Evolutionary conservation across 23 tunicate species (phyloP).

Genomic region (Ascidia mentula): DNA sequence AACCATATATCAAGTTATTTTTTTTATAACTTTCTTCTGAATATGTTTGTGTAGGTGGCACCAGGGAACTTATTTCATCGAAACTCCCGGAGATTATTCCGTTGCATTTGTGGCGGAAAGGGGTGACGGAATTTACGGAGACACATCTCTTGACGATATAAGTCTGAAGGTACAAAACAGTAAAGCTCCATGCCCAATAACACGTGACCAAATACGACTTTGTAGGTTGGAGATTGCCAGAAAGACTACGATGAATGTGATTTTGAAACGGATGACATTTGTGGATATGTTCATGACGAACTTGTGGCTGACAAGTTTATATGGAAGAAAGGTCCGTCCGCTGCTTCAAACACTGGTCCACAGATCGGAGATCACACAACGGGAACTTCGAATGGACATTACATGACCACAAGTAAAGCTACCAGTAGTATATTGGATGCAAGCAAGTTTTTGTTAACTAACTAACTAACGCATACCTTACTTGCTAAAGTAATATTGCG

Average conservation of each 20-base stretch:
- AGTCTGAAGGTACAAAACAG: conserved; percentile 21
- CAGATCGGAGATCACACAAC: conserved; percentile 82
- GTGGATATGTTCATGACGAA: conserved; percentile 72
- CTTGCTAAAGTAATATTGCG: no score
- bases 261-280: conserved; percentile 65
- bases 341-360: conserved; percentile 52
- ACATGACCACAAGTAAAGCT: conserved; percentile 61
- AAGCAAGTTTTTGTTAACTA: no score
- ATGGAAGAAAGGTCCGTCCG: conserved; percentile 45
- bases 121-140: conserved; percentile 74
- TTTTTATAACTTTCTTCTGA: background rate
- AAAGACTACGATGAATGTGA: conserved; percentile 32
- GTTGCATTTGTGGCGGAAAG: conserved; percentile 65
- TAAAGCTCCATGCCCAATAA: no score
- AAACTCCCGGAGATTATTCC: conserved; percentile 44
- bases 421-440: background rate
- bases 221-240: conserved; percentile 59
- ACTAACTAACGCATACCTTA: no score
- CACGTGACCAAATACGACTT: background rate
- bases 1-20: background rate
- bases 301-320: conserved; percentile 48
- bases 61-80: conserved; percentile 26
- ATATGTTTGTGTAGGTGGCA: conserved; percentile 50
- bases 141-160: conserved; percentile 94
- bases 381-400: conserved; percentile 70